Base-by-base conservation (phyloP, 2,888 invertebrate genomes). In the Poecilus cupreus region DNA sequence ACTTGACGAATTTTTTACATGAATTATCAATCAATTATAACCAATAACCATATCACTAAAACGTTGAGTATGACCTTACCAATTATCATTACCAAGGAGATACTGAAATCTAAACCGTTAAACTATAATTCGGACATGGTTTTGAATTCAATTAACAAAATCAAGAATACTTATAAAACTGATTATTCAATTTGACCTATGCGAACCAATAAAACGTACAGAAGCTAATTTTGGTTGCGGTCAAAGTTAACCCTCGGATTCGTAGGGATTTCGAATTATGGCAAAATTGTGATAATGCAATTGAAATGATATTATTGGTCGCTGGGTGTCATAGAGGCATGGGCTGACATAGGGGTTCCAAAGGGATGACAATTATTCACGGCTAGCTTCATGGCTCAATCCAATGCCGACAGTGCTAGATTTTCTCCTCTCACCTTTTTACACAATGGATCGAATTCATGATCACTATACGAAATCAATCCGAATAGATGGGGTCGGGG, bases 351-450 rank as follows among this genome's bases (percentile, higher is more conserved):
- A 18, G 18, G 64, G 64, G 64, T 39, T 32, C 46, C n/a, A 8
- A 3, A 3, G 3, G n/a, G 18, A 57, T 57, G 78, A 64, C 78
- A 64, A 43, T 78, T 72, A 72, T 80, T 22, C 72, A 68, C 26
- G 20, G 32, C 18, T 22, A 57, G 68, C 80, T 72, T 80, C 57
- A 80, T 80, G 54, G 72, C 80, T 80, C 80, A 80, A 80, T 80
- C 32, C 32, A 26, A 18, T n/a, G 51, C 51, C 13, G 24, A 24
- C 75, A 75, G 26, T 54, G 78, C 39, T 39, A 72, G 22, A 80
- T 72, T 72, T 39, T 72, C 16, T 72, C n/a, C 80, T 54, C 57
- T 78, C 8, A 32, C 68, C 39, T 37, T 78, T 78, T 26, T 18
- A 78, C 72, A 72, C 80, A 72, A 80, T 54, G 80, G 39, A 72